phyloP scores from a whole-genome alignment of 2,113 vertebrate genomes.

The Prionailurus viverrinus region DNA sequence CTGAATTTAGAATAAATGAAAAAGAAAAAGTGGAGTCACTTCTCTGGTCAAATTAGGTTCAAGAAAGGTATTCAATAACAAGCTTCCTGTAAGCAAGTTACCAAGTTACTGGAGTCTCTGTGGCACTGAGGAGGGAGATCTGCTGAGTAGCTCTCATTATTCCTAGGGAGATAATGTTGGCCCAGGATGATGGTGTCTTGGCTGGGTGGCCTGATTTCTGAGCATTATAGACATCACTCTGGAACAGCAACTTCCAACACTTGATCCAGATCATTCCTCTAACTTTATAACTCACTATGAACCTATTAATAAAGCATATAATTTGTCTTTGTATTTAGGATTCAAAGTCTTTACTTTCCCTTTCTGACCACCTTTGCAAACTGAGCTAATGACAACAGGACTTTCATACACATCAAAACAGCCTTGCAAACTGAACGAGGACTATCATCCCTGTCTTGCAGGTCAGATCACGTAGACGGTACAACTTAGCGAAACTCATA shows the following conservation, averaged over 20 bases:
- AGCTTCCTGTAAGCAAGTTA: background rate
- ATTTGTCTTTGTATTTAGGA: background rate
- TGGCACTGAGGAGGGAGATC: fast-evolving
- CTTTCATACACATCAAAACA: background rate
- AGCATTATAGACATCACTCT: background rate
- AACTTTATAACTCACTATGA: background rate
- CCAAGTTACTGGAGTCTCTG: background rate
- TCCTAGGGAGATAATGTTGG: background rate
- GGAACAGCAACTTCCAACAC: background rate
- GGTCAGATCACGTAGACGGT: background rate
- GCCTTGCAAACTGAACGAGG: background rate
- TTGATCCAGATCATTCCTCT: background rate
- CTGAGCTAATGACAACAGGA: background rate
- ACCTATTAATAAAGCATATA: background rate
- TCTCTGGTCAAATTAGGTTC: background rate
- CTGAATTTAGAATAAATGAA: background rate
- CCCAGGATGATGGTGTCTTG: background rate
- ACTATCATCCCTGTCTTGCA: background rate
- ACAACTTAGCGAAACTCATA: background rate
- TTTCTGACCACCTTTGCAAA: background rate
- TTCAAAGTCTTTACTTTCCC: background rate
- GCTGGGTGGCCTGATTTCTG: background rate
- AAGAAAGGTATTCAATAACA: background rate
- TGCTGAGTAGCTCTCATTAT: background rate
- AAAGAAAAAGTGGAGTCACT: background rate